These are phyloP conservation scores for Gorsachius goisagi DNA, from an alignment of 2,113 vertebrate genomes.

Conservation along the genomic window DNA sequence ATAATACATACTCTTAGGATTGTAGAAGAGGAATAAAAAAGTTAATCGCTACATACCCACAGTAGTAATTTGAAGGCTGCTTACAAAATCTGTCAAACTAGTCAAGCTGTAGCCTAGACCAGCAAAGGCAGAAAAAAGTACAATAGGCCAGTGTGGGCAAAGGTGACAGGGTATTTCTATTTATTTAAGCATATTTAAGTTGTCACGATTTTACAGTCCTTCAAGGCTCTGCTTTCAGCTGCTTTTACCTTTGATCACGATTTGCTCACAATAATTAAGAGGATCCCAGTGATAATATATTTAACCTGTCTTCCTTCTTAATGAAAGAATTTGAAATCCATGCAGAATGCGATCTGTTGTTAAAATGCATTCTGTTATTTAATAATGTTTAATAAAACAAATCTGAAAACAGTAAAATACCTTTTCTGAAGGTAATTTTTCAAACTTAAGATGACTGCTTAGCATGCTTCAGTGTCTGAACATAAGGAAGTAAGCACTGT, in stretches of 20 bases:
- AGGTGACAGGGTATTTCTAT: conserved; percentile 6
- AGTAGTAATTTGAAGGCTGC: conserved; percentile 38
- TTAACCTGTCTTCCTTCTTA: neutral
- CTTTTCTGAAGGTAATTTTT: neutral
- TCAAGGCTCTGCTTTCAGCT: neutral
- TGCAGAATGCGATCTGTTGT: neutral
- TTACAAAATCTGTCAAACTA: conserved; percentile 36
- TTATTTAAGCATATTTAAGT: conserved; percentile 6
- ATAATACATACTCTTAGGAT: neutral
- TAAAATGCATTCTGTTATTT: neutral
- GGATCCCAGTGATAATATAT: neutral
- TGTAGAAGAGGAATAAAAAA: conserved; percentile 40
- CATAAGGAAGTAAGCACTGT: conserved; percentile 7
- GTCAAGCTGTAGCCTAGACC: neutral
- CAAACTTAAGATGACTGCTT: neutral
- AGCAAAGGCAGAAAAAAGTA: neutral
- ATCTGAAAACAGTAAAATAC: neutral
- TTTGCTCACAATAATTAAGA: neutral
- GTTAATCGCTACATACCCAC: conserved; percentile 41
- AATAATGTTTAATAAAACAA: neutral
- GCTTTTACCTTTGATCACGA: neutral
- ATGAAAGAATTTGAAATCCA: neutral
- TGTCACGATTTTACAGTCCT: neutral
- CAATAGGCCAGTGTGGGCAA: neutral
- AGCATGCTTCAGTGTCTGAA: conserved; percentile 12